phyloP scores from a whole-genome alignment of 1,140 invertebrate species.

The Ctenoplectra terminalis region DNA sequence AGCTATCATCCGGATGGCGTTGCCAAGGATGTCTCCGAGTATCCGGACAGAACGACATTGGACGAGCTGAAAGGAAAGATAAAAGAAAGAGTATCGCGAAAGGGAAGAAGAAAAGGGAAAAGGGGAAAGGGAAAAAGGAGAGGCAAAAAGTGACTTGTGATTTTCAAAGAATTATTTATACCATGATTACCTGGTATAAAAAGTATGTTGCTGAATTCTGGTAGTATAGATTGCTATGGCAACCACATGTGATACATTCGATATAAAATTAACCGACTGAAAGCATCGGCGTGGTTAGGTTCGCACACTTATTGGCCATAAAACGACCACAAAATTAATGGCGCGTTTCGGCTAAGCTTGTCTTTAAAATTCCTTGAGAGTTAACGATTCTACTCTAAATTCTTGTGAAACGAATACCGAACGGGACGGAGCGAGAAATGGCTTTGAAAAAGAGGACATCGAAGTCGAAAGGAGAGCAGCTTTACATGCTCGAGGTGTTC shows the following conservation, averaged over 20 bases:
- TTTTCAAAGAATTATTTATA: not conserved
- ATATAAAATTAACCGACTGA: not conserved
- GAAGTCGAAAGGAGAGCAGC: slow-evolving; percentile 56
- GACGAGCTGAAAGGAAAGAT: slow-evolving; percentile 26
- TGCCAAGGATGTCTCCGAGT: slow-evolving; percentile 18
- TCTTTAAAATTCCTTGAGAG: not conserved
- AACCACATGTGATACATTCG: not conserved
- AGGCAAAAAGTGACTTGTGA: slow-evolving; percentile 1
- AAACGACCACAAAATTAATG: slow-evolving; percentile 66
- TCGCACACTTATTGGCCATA: slow-evolving; percentile 6
- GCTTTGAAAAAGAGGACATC: slow-evolving; percentile 8
- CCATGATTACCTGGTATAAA: slow-evolving; percentile 3
- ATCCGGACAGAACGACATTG: slow-evolving; percentile 25
- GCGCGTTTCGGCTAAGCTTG: slow-evolving; percentile 26
- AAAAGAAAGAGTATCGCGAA: not conserved
- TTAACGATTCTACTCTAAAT: slow-evolving; percentile 50
- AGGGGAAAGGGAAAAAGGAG: slow-evolving; percentile 4
- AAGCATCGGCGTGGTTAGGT: slow-evolving; percentile 24
- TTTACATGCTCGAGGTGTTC: slow-evolving; percentile 73
- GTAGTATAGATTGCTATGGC: slow-evolving; percentile 23
- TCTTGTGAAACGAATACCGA: slow-evolving; percentile 27
- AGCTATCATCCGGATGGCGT: slow-evolving; percentile 8
- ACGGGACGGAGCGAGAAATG: slow-evolving; percentile 10
- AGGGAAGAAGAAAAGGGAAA: slow-evolving; percentile 29
- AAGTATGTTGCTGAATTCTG: not conserved